These are phyloP conservation scores for Chrysopa pallens DNA, from an alignment of 1,140 invertebrate genomes.

Conservation along the genomic window DNA sequence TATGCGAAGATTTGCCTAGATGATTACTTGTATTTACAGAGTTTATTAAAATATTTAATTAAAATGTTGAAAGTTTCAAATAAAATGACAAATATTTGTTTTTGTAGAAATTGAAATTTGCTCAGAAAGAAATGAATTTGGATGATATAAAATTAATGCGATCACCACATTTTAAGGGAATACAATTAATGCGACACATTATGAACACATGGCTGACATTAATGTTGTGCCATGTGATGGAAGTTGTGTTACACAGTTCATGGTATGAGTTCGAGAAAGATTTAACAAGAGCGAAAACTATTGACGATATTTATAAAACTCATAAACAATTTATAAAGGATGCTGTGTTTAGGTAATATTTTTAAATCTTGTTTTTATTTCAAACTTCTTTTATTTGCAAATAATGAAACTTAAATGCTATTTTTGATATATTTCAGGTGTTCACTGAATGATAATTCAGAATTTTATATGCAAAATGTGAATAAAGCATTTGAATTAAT, in stretches of 20 bases:
- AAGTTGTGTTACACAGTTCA: conserved; percentile 45
- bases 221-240: conserved; percentile 47
- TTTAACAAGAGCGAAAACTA: conserved; percentile 31
- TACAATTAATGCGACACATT: conserved; percentile 47
- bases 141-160: conserved; percentile 22
- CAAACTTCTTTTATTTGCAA: too few relatives aligned
- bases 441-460: conserved; percentile 43
- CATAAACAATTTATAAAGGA: conserved; percentile 53
- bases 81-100: conserved; percentile 3
- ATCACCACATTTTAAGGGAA: conserved; percentile 35
- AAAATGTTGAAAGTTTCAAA: too few relatives aligned
- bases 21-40: too few relatives aligned
- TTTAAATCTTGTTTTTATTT: too few relatives aligned
- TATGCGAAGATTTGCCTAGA: too few relatives aligned
- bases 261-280: conserved; percentile 52
- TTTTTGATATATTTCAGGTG: conserved; percentile 31
- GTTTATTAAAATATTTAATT: too few relatives aligned
- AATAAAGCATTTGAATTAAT: conserved; percentile 49
- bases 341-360: conserved; percentile 33
- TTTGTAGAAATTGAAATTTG: conserved; percentile 28
- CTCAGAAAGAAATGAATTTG: conserved; percentile 24
- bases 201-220: conserved; percentile 54
- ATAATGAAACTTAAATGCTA: too few relatives aligned
- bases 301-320: conserved; percentile 47
- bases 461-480: conserved; percentile 39